phyloP scores from a whole-genome alignment of 2,113 vertebrate species.

The Mormyrus lacerda region DNA sequence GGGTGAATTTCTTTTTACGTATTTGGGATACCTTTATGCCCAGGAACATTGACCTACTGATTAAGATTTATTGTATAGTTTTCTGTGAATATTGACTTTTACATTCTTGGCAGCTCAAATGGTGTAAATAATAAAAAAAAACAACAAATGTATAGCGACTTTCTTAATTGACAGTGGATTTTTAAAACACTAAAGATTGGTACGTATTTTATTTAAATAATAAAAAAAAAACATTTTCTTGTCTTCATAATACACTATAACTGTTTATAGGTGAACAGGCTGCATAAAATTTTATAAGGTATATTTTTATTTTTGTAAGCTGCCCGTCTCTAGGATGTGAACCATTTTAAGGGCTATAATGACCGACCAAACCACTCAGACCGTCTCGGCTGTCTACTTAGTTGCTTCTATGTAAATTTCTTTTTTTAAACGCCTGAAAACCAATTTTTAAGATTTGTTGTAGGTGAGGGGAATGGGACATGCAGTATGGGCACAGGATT shows the following conservation, averaged over 20 bases:
- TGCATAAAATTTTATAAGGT: constrained; percentile 33
- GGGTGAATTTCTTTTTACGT: constrained; percentile 65
- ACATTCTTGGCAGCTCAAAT: constrained; percentile 92
- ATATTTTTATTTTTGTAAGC: constrained; percentile 24
- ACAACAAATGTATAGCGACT: constrained; percentile 77
- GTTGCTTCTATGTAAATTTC: constrained; percentile 33
- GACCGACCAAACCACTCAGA: constrained; percentile 24
- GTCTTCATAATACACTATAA: constrained; percentile 45
- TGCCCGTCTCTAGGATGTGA: constrained; percentile 18
- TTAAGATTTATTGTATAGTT: constrained; percentile 72
- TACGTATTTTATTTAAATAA: constrained; percentile 66
- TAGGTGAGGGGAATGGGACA: neutral
- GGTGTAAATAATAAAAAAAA: constrained; percentile 68
- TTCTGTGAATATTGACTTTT: constrained; percentile 81
- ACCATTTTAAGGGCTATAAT: constrained; percentile 34
- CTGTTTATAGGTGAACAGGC: constrained; percentile 27
- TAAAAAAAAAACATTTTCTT: constrained; percentile 42
- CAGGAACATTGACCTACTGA: constrained; percentile 70
- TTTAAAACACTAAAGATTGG: constrained; percentile 62
- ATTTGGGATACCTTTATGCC: constrained; percentile 60
- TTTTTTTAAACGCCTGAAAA: neutral
- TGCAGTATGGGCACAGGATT: constrained; percentile 1
- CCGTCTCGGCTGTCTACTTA: constrained; percentile 39
- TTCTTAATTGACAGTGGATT: constrained; percentile 72
- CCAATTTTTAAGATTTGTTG: neutral